phyloP scores from a whole-genome alignment of 2,797 vertebrate genomes.

The Etheostoma nigrum region DNA sequence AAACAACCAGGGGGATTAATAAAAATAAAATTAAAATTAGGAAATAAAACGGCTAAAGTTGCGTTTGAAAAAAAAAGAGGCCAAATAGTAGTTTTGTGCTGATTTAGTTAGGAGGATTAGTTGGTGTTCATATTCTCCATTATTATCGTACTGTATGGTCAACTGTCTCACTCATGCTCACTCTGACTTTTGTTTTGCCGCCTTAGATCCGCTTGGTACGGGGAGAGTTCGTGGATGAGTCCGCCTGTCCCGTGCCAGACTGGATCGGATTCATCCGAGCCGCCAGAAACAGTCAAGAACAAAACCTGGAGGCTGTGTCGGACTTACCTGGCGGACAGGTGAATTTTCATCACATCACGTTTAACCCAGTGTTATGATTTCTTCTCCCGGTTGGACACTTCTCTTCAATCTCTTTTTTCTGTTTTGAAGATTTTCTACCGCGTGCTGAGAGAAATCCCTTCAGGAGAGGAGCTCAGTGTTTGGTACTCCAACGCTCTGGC shows the following conservation, averaged over 20 bases:
- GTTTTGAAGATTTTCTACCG: conserved; percentile 92
- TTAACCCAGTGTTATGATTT: background rate
- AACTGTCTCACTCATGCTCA: background rate
- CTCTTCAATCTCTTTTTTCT: background rate
- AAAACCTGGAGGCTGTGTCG: conserved; percentile 95
- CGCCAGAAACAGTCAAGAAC: conserved; percentile 94
- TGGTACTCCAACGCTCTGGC: conserved; percentile 97
- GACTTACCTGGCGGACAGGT: conserved; percentile 98
- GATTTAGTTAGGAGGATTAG: too few species aligned
- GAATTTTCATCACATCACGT: conserved; percentile 38
- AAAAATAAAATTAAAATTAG: too few species aligned
- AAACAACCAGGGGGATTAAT: fast-evolving
- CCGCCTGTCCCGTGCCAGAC: conserved; percentile 90
- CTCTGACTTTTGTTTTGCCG: background rate
- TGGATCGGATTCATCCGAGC: conserved; percentile 97
- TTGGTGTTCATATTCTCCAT: background rate
- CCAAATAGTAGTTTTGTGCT: background rate
- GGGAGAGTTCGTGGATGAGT: conserved; percentile 94
- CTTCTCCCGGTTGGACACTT: background rate
- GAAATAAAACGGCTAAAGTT: background rate
- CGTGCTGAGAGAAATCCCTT: conserved; percentile 91
- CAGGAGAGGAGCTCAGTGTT: conserved; percentile 94
- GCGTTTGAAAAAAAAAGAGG: background rate
- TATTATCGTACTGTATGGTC: background rate
- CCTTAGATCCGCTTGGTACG: conserved; percentile 91